Conservation (phyloP, 1,140 invertebrate species). For the Theocolax elegans region DNA sequence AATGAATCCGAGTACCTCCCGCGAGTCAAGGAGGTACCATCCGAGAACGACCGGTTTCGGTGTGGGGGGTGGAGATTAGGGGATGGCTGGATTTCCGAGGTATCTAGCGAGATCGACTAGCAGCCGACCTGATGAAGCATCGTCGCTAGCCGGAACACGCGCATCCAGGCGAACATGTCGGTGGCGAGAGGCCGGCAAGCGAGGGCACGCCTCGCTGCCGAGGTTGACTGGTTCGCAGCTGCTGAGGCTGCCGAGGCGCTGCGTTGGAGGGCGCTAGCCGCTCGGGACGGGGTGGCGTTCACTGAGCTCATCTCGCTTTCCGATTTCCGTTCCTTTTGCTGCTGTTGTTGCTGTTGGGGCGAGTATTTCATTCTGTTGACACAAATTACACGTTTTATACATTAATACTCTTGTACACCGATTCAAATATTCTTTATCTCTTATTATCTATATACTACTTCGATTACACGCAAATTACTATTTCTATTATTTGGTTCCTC, state of each 20-base stretch:
- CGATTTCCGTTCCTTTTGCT: constrained; percentile 62
- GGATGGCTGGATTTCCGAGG: no score
- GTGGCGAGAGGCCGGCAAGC: constrained; percentile 49
- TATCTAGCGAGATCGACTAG: constrained; percentile 45
- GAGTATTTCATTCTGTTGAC: constrained; percentile 63
- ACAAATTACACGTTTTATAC: no score
- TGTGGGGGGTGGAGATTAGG: no score
- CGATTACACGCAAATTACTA: no score
- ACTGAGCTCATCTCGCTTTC: constrained; percentile 59
- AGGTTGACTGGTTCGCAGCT: constrained; percentile 29
- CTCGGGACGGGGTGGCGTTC: constrained; percentile 51
- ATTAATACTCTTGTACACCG: no score
- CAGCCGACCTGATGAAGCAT: constrained; percentile 62
- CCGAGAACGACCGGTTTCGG: no score
- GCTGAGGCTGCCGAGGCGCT: constrained; percentile 42
- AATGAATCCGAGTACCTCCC: no score
- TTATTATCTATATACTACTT: no score
- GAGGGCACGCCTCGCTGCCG: constrained; percentile 43
- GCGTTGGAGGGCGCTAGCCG: constrained; percentile 35
- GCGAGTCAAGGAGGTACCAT: no score
- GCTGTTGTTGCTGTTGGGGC: constrained; percentile 62
- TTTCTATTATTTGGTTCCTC: no score
- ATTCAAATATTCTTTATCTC: no score
- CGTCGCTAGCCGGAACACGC: constrained; percentile 61
- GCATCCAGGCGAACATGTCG: constrained; percentile 65